Percentiles rank a stretch among this genome's conserved stretches.
Conservation (phyloP, 2,113 vertebrate species). For the Limnothrissa miodon region DNA sequence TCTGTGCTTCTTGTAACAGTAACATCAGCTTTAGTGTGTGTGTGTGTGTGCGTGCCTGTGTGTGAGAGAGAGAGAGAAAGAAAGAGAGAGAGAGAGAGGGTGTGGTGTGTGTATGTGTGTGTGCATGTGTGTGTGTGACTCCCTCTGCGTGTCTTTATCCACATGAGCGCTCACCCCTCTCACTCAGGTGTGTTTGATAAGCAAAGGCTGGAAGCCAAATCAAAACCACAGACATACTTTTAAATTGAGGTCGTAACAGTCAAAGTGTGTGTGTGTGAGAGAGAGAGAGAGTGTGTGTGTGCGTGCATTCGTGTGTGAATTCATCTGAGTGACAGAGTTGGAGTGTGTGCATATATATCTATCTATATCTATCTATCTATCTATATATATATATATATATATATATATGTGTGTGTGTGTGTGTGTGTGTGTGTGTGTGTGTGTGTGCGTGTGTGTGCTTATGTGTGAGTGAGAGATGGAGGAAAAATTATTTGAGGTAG, state of each 20-base stretch:
- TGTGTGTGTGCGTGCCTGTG: neutral
- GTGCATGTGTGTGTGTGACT: neutral
- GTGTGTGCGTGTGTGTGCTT: slow-evolving; percentile 10
- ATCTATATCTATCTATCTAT: too few relatives aligned
- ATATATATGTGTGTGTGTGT: neutral
- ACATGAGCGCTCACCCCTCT: slow-evolving; percentile 35
- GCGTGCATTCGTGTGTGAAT: neutral
- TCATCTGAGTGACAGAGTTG: neutral
- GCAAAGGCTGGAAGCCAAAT: slow-evolving; percentile 39
- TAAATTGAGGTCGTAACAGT: slow-evolving; percentile 46
- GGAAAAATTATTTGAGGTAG: neutral
- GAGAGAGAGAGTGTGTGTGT: neutral
- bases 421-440: neutral
- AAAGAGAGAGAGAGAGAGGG: neutral
- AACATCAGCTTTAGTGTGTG: neutral
- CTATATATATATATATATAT: too few relatives aligned
- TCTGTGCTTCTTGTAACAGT: too few relatives aligned
- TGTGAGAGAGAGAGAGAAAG: neutral
- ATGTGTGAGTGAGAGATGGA: slow-evolving; percentile 13
- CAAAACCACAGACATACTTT: slow-evolving; percentile 39
- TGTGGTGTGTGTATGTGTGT: slow-evolving; percentile 3
- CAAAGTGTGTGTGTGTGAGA: neutral
- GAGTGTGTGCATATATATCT: neutral
- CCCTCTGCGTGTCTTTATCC: slow-evolving; percentile 38
- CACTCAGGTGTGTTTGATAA: slow-evolving; percentile 41